phyloP scores from a whole-genome alignment of 2,113 vertebrate genomes.

The Leptobrachium ailaonicum region DNA sequence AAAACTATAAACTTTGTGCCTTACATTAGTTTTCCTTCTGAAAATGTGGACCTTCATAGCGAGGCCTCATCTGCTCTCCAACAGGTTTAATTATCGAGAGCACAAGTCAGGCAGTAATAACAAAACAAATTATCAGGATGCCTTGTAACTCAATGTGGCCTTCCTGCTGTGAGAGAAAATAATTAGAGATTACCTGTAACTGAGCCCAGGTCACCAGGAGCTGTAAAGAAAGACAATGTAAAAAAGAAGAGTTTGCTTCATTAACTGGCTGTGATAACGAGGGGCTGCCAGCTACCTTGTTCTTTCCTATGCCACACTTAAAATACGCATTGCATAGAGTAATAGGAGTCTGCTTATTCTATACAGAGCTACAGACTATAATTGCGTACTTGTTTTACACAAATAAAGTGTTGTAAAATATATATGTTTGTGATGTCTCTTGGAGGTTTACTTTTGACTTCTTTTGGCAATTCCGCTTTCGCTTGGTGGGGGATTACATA shows the following conservation, averaged over 20 bases:
- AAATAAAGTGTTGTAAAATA: too few relatives aligned
- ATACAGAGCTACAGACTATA: too few relatives aligned
- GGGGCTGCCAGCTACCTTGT: not conserved
- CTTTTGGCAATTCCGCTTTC: too few relatives aligned
- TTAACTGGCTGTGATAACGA: not conserved
- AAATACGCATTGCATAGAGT: too few relatives aligned
- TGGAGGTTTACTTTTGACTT: too few relatives aligned
- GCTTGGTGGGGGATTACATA: too few relatives aligned
- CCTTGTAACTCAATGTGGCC: constrained; percentile 4
- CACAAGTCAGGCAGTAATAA: constrained; percentile 40
- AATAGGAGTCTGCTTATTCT: too few relatives aligned
- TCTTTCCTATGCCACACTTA: too few relatives aligned
- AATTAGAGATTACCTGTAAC: constrained; percentile 38
- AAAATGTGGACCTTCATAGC: constrained; percentile 1
- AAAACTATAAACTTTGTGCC: too few relatives aligned
- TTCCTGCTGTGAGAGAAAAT: constrained; percentile 21
- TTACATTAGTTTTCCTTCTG: not conserved
- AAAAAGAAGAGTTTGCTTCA: constrained; percentile 11
- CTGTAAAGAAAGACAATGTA: constrained; percentile 1
- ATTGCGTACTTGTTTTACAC: too few relatives aligned
- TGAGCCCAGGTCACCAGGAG: not conserved
- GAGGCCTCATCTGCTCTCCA: constrained; percentile 31
- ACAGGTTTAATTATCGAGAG: constrained; percentile 42
- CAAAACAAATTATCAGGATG: constrained; percentile 39
- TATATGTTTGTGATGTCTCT: too few relatives aligned